phyloP scores from a whole-genome alignment of 1,140 invertebrate species.

The Thaumetopoea pityocampa region DNA sequence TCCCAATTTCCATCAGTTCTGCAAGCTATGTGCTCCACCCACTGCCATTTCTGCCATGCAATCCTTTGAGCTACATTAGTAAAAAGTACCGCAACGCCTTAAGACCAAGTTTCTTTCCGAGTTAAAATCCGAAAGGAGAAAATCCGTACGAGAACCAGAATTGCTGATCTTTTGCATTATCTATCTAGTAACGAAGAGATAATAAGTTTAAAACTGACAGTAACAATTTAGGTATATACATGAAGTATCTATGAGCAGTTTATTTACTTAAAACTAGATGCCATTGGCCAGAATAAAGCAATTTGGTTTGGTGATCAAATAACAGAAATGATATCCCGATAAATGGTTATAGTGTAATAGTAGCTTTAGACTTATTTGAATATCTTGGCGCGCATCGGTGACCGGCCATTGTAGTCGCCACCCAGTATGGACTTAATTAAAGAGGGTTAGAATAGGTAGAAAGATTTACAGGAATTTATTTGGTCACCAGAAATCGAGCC shows the following conservation, averaged over 20 bases:
- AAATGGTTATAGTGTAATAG: conserved; percentile 61
- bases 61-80: no score
- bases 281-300: conserved; percentile 6
- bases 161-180: no score
- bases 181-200: no score
- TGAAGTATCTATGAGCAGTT: no score
- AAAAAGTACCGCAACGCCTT: no score
- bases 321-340: conserved; percentile 47
- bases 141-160: no score
- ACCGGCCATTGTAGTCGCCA: conserved; percentile 58
- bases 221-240: no score
- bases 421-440: conserved; percentile 74
- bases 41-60: no score
- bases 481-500: conserved; percentile 29
- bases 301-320: conserved; percentile 7
- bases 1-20: no score
- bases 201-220: neutral
- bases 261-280: neutral
- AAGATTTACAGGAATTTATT: conserved; percentile 63
- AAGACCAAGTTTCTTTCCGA: no score
- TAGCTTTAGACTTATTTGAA: conserved; percentile 71
- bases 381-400: conserved; percentile 66
- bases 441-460: conserved; percentile 61
- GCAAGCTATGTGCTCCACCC: no score
- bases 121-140: no score